Base-by-base conservation (phyloP, 2,888 invertebrate species). In the Sepiola atlantica region DNA sequence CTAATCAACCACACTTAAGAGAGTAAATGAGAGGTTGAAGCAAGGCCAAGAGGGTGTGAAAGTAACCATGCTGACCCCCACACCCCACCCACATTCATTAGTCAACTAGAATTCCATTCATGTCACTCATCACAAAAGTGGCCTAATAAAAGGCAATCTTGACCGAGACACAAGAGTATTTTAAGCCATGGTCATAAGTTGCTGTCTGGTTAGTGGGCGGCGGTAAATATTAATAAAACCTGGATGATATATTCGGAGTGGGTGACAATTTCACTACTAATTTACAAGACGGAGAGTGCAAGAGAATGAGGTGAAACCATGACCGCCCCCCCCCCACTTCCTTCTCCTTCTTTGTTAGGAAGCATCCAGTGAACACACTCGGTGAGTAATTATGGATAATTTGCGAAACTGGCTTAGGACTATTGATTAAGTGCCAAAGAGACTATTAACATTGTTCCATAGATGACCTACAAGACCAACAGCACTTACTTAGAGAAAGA, bases 361-460 rank as follows among this genome's bases (percentile, higher is more conserved):
- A n/a, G 77, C 16, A 77, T 77, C 18, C n/a, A 77, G n/a, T 77
- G 77, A 32, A n/a, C 16, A 77, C 77, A 77, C 16, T 77, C 32
- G n/a, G n/a, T 0, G 77, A 77, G 77, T 77, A 77, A 77, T 77
- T 77, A 77, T 77, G n/a, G 77, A 77, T 77, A 77, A 77, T 77
- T 77, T 77, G n/a, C 32, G 14, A 77, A 77, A 77, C 77, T 77
- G 77, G 77, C n/a, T 77, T 77, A 77, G n/a, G n/a, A 77, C 3
- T 32, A 77, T 77, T 77, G 77, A 77, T 77, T 77, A 77, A 77
- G 77, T 77, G 77, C 77, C 61, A 77, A 77, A 77, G 77, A 77
- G 77, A 77, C 77, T 77, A 77, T 77, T 77, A 77, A 77, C 77
- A 77, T 32, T 77, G 77, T 77, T 77, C 77, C n/a, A 77, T 61